Percentiles rank a stretch among this genome's conserved stretches.
These are phyloP conservation scores for Setophaga coronata DNA, from an alignment of 2,113 vertebrate species.

Conservation along the genomic window DNA sequence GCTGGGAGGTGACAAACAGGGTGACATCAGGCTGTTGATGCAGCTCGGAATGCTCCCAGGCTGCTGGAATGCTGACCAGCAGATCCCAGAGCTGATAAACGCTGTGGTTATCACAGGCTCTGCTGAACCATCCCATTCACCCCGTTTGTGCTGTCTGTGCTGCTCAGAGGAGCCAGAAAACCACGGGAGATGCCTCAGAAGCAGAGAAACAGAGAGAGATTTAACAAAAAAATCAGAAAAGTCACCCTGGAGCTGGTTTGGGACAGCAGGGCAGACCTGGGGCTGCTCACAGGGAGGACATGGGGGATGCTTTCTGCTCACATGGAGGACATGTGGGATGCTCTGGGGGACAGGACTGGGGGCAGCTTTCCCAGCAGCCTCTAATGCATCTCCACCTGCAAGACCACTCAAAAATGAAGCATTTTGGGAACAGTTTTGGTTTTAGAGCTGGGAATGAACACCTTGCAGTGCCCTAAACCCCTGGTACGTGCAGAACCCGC, in stretches of 20 bases:
- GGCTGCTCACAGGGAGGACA: not conserved
- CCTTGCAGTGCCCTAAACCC: fast-evolving
- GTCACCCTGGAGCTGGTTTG: not conserved
- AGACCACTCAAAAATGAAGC: fast-evolving
- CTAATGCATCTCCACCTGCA: not conserved
- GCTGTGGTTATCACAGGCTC: not conserved
- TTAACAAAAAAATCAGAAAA: not conserved
- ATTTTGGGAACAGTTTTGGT: not conserved
- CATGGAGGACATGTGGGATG: too few relatives aligned
- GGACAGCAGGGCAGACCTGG: not conserved
- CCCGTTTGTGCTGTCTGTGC: fast-evolving
- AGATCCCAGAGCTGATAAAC: not conserved
- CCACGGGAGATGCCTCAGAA: not conserved
- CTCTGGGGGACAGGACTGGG: not conserved
- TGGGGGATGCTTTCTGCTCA: too few relatives aligned
- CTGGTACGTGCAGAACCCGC: fast-evolving
- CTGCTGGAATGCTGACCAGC: not conserved
- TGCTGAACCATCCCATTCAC: not conserved
- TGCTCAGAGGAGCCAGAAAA: not conserved
- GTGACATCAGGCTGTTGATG: not conserved
- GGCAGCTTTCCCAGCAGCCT: not conserved
- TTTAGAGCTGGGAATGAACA: not conserved
- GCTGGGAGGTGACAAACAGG: not conserved
- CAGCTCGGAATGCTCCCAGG: not conserved
- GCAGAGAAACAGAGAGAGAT: not conserved